phyloP scores from a whole-genome alignment of 2,888 invertebrate species.

The Asteroscopus sphinx region DNA sequence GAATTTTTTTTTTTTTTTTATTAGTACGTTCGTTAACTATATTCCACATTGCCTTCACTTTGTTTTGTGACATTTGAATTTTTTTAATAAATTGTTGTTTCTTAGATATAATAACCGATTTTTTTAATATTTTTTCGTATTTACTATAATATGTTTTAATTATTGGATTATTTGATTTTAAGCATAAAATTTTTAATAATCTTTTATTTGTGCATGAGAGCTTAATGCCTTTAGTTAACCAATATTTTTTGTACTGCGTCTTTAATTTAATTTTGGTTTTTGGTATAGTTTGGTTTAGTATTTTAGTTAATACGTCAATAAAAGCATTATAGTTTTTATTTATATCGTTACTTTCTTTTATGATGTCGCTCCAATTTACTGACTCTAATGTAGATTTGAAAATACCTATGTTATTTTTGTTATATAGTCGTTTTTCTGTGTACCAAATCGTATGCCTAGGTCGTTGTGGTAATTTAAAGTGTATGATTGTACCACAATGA shows the following conservation, averaged over 20 bases:
- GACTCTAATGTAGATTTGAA: constrained; percentile 9
- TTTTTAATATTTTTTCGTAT: too few species aligned
- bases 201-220: constrained; percentile 17
- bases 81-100: too few species aligned
- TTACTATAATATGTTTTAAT: too few species aligned
- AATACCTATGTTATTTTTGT: constrained; percentile 5
- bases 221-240: constrained; percentile 16
- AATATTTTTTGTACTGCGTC: too few species aligned
- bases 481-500: constrained; percentile 7
- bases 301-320: background rate
- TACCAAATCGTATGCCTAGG: constrained; percentile 8
- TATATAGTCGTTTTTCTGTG: constrained; percentile 16
- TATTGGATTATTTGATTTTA: background rate
- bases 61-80: too few species aligned
- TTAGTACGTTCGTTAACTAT: too few species aligned
- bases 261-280: too few species aligned
- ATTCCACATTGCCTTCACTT: too few species aligned
- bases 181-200: constrained; percentile 8
- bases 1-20: too few species aligned
- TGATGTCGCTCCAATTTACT: constrained; percentile 5
- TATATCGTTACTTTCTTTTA: background rate
- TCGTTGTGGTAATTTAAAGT: constrained; percentile 3
- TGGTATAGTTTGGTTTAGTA: constrained; percentile 8
- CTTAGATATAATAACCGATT: too few species aligned
- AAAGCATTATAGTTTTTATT: constrained; percentile 16